A percentile compares a stretch with the other conserved stretches of the same genome.
Conservation (phyloP, 2,888 invertebrate species). For the Norana najaformis region DNA sequence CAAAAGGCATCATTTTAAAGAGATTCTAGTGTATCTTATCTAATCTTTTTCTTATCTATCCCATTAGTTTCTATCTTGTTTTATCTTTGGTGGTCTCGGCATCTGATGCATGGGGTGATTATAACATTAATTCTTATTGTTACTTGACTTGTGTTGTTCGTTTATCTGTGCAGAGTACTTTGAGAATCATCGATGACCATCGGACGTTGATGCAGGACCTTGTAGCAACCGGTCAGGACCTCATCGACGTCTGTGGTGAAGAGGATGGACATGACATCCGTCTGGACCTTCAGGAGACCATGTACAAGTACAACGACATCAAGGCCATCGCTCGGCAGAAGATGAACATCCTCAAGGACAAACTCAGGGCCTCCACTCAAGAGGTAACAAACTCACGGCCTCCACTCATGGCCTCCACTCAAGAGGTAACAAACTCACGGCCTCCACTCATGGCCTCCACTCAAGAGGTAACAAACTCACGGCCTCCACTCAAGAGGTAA, state of each 20-base stretch:
- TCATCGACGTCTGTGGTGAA: slow-evolving; percentile 60
- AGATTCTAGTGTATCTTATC: no score
- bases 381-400: slow-evolving; percentile 48
- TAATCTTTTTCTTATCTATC: no score
- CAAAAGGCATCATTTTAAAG: no score
- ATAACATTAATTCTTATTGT: neutral
- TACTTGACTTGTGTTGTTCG: neutral
- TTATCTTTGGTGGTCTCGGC: no score
- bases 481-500: no score
- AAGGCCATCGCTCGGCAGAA: slow-evolving; percentile 54
- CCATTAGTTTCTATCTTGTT: no score
- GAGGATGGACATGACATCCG: slow-evolving; percentile 58
- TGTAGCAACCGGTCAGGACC: slow-evolving; percentile 57
- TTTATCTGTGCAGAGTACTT: slow-evolving; percentile 49
- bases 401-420: neutral
- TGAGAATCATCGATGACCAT: slow-evolving; percentile 60
- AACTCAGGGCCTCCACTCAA: slow-evolving; percentile 52
- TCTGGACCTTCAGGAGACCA: slow-evolving; percentile 45
- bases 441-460: neutral
- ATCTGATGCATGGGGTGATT: neutral
- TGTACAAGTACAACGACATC: slow-evolving; percentile 53
- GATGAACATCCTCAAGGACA: slow-evolving; percentile 54
- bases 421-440: neutral
- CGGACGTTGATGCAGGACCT: slow-evolving; percentile 60
- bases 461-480: neutral